Conservation (phyloP, 1,140 invertebrate genomes). For the Berghia stephanieae region DNA sequence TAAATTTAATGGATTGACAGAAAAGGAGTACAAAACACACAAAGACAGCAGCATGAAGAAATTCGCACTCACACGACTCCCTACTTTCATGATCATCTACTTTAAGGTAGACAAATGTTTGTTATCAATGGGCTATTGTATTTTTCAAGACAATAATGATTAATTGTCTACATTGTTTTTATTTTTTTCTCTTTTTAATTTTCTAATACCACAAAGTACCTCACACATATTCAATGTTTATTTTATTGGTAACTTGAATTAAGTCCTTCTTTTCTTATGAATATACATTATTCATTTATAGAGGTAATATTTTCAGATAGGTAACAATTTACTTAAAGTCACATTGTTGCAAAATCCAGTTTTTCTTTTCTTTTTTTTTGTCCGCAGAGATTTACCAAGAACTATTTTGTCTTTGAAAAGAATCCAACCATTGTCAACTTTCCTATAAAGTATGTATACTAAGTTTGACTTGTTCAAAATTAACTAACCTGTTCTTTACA, state of each 20-base stretch:
- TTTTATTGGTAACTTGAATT: too few species aligned
- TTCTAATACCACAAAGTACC: background rate
- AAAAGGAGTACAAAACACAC: constrained; percentile 99
- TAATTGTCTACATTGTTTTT: too few species aligned
- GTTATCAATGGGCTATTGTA: too few species aligned
- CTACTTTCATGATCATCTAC: constrained; percentile 97
- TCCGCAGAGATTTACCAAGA: constrained; percentile 94
- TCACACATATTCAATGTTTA: too few species aligned
- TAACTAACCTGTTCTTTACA: too few species aligned
- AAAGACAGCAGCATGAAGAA: constrained; percentile 98
- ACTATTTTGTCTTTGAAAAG: constrained; percentile 98
- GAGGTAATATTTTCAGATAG: too few species aligned
- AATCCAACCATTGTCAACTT: constrained; percentile 99
- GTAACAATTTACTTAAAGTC: constrained; percentile 14
- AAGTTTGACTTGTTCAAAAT: too few species aligned
- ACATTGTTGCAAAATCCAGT: too few species aligned
- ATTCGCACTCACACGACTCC: constrained; percentile 94
- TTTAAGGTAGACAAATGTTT: constrained; percentile 77
- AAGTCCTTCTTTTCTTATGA: too few species aligned
- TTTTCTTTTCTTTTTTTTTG: constrained; percentile 49
- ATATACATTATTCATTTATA: too few species aligned
- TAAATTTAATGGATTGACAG: constrained; percentile 94
- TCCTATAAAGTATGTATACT: constrained; percentile 96
- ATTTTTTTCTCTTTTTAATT: constrained; percentile 9
- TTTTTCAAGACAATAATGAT: too few species aligned